Base-by-base conservation (phyloP, 1,140 invertebrate species). In the Dryas iulia region DNA sequence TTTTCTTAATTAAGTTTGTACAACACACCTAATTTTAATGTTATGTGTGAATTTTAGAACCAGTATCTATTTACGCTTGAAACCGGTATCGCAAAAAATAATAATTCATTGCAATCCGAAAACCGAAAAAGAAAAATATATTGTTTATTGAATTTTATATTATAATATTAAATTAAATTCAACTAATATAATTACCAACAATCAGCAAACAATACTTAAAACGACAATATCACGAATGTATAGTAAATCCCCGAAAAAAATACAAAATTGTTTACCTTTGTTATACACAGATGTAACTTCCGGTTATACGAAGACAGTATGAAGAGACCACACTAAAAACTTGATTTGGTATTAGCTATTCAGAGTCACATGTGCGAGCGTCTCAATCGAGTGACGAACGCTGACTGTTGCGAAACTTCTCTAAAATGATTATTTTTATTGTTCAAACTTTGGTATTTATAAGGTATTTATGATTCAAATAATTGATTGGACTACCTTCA, bases 361-460 rank as follows among this genome's bases (percentile, higher is more conserved):
- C 6, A 28, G 6, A 28, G 26, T 28, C 26, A 67, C 25, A 73
- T 71, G 59, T 60, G 33, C 78, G 74, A 69, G 71, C 75, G 73
- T 60, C 72, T 57, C 63, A 63, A 35, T 23, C 64, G 72, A 71
- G 69, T 77, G 73, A 76, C 76, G 66, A 75, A 54, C 64, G 67
- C 72, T 53, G 59, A 84, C 79, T 84, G 79, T 84, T 76, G 72
- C 68, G 74, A 82, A 78, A 81, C 72, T 67, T 65, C 47, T 67
- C 70, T 58, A 76, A 76, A 75, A 72, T 31, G 33, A 53, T 26
- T 62, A 68, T 61, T 61, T 61, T 58, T 69, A 58, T 47, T 68
- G 14, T 47, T 28, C n/a, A 69, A 47, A 8, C 7, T 35, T 14
- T 35, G 14, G 47, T 62, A n/a, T n/a, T n/a, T n/a, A n/a, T n/a